phyloP scores from a whole-genome alignment of 2,888 invertebrate genomes.

The Marronus borbonicus region DNA sequence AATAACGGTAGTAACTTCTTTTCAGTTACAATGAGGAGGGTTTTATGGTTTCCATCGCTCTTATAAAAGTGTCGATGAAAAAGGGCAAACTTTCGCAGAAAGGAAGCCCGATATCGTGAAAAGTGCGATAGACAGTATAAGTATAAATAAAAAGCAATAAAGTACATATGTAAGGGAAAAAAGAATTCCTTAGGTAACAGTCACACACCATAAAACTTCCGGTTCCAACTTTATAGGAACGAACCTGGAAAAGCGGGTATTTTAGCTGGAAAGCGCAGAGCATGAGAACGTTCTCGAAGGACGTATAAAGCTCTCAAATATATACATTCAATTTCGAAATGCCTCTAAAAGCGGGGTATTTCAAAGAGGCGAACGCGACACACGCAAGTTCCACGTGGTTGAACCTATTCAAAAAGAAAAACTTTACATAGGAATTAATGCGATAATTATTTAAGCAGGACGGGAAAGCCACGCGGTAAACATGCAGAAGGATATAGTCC shows the following conservation, averaged over 20 bases:
- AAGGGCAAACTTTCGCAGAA: constrained; percentile 12
- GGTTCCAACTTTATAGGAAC: constrained; percentile 31
- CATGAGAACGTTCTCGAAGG: constrained; percentile 18
- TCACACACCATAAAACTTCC: constrained; percentile 44
- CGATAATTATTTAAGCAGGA: not conserved
- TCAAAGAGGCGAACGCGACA: constrained; percentile 1
- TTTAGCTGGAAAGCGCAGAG: constrained; percentile 8
- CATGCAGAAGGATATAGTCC: not conserved
- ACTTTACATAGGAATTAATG: not conserved
- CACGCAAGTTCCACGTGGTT: not conserved
- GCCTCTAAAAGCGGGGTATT: constrained; percentile 10
- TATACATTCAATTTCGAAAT: constrained; percentile 44
- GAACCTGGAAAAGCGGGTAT: constrained; percentile 24
- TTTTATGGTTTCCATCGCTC: not conserved
- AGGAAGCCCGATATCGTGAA: constrained; percentile 17
- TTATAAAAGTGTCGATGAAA: constrained; percentile 18
- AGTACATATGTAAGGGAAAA: constrained; percentile 43
- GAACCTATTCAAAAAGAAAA: not conserved
- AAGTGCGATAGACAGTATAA: constrained; percentile 5
- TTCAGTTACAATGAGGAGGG: too few species aligned
- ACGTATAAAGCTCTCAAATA: constrained; percentile 40
- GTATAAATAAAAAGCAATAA: constrained; percentile 45
- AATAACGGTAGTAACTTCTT: not conserved
- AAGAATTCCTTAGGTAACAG: constrained; percentile 42
- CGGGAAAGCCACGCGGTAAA: too few species aligned